phyloP scores from a whole-genome alignment of 2,888 invertebrate genomes.

The Mythimna lalbum region DNA sequence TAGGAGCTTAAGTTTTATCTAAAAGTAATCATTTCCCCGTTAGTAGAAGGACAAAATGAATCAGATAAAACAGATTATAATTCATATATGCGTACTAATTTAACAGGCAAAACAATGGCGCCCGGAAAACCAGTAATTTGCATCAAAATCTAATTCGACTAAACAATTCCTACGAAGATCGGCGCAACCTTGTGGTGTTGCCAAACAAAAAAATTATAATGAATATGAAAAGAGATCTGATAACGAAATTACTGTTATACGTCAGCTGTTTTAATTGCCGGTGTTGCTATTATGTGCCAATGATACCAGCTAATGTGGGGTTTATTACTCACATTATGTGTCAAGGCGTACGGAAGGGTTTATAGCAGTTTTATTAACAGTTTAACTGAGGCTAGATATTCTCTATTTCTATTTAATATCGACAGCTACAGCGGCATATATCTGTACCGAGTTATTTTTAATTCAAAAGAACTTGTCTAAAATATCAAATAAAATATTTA shows the following conservation, averaged over 20 bases:
- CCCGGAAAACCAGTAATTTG: constrained; percentile 57
- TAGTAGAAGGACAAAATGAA: constrained; percentile 34
- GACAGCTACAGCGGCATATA: too few species aligned
- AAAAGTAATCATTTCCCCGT: constrained; percentile 11
- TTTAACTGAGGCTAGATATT: constrained; percentile 17
- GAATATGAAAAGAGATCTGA: constrained; percentile 64
- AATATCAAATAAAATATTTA: neutral
- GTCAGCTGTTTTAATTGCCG: constrained; percentile 63
- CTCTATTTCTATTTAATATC: constrained; percentile 10
- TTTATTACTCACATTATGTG: constrained; percentile 47
- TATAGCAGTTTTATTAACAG: constrained; percentile 42
- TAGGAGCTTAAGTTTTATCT: neutral
- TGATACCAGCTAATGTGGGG: constrained; percentile 55
- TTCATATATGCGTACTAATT: constrained; percentile 51
- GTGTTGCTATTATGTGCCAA: constrained; percentile 64
- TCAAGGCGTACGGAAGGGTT: constrained; percentile 58
- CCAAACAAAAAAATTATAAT: constrained; percentile 60
- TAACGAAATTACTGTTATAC: constrained; percentile 63
- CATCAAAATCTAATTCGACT: constrained; percentile 59
- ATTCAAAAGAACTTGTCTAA: neutral
- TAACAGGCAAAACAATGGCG: constrained; percentile 53
- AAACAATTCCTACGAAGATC: constrained; percentile 58
- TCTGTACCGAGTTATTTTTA: neutral
- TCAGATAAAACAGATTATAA: constrained; percentile 43
- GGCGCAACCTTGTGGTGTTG: constrained; percentile 62